Base-by-base conservation (phyloP, 2,797 vertebrate genomes). In the Mycteria americana region DNA sequence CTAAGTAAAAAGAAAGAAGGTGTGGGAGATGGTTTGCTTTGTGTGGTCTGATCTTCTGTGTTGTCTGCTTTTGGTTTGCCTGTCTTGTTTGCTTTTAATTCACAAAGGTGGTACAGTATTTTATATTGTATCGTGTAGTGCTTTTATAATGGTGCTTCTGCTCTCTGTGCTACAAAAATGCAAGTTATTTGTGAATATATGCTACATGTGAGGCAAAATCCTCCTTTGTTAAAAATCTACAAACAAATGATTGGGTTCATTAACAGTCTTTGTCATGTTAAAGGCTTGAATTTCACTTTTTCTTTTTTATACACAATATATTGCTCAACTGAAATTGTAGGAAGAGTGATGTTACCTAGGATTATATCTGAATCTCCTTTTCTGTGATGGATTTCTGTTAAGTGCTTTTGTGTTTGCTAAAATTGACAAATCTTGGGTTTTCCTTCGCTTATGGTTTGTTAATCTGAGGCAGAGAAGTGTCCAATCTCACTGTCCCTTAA, bases 401-500 rank as follows among this genome's bases (percentile, higher is more conserved):
- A 60, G 11, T 77, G 25, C 39, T 70, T 83, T 85, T 88, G 50
- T 85, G 96, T 98, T 98, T 97, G 88, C 98, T 98, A 97, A 98
- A 98, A 98, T 97, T 37, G 68, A 46, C 51, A 81, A 91, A 93
- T 77, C n/a, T 93, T 51, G 78, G 10, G 37, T 85, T 98, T 98
- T 98, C 98, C 97, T 98, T 98, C 83, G 80, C 91, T 85, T 84
- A 85, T 76, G 30, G 31, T 92, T 91, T 80, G n/a, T 85, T 94
- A 78, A 95, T 96, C 89, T 93, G 88, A 81, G 48, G 64, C 73
- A 91, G 88, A 97, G 95, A 98, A 97, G 94, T 94, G 90, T 82
- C 96, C 63, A 73, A 43, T 98, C 96, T 97, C 62, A 46, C 89
- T 92, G 95, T 97, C 81, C 70, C 89, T 95, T 96, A 97, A 93